These are phyloP conservation scores for Margaritifera margaritifera DNA, from an alignment of 2,888 invertebrate species.

Conservation along the genomic window DNA sequence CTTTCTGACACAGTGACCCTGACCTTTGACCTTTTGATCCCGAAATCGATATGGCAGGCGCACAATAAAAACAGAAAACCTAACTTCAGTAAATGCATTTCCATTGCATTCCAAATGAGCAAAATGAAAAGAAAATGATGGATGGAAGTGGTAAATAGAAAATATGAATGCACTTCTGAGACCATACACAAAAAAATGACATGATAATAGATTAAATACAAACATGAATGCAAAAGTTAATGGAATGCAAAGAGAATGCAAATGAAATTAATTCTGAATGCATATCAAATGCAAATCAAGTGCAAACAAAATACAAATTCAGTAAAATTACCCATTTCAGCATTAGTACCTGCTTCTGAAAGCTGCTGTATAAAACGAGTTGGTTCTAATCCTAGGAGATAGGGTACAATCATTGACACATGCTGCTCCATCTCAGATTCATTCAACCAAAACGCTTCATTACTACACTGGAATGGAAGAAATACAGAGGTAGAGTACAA, in stretches of 20 bases:
- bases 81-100: conserved; percentile 7
- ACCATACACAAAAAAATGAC: too few relatives aligned
- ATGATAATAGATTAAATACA: too few relatives aligned
- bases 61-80: conserved; percentile 5
- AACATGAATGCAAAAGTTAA: too few relatives aligned
- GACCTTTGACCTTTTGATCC: too few relatives aligned
- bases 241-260: not conserved
- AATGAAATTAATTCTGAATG: not conserved
- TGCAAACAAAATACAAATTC: conserved; percentile 10
- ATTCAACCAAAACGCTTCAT: conserved; percentile 53
- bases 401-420: conserved; percentile 36
- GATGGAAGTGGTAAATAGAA: too few relatives aligned
- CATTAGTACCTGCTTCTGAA: conserved; percentile 18
- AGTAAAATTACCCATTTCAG: too few relatives aligned
- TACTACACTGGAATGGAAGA: conserved; percentile 30
- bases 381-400: conserved; percentile 65
- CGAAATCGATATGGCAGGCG: too few relatives aligned
- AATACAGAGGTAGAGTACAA: too few relatives aligned
- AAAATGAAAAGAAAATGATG: too few relatives aligned
- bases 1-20: too few relatives aligned
- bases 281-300: conserved; percentile 2
- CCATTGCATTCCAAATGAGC: too few relatives aligned
- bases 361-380: conserved; percentile 51
- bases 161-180: too few relatives aligned
- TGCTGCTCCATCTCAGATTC: conserved; percentile 57